Conservation (phyloP, 2,797 vertebrate species). For the Melanotaenia pygmaea region DNA sequence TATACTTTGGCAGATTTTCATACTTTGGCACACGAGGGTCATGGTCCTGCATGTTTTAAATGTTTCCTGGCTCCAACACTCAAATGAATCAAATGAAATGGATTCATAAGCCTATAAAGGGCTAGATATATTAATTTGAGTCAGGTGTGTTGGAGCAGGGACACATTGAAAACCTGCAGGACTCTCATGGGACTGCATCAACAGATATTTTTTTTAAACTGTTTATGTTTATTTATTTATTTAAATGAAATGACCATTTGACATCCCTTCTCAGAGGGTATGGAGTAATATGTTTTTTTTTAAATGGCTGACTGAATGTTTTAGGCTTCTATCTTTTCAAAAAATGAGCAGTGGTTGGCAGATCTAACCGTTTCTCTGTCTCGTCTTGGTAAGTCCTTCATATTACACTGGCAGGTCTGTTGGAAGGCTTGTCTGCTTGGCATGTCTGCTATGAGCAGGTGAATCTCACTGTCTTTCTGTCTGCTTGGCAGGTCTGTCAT, state of each 20-base stretch:
- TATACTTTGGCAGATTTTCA: too few species aligned
- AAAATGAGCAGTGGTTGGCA: constrained; percentile 42
- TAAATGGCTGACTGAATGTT: constrained; percentile 51
- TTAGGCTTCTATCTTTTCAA: constrained; percentile 17
- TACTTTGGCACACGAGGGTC: too few species aligned
- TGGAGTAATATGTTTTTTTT: constrained; percentile 38
- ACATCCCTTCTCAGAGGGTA: constrained; percentile 19
- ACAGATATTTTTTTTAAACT: background rate
- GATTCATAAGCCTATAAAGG: too few species aligned
- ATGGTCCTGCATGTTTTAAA: background rate
- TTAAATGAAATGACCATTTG: background rate
- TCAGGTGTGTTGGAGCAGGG: too few species aligned
- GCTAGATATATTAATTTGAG: too few species aligned
- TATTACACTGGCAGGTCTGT: constrained; percentile 56
- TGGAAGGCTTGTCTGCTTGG: constrained; percentile 58
- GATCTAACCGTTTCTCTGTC: constrained; percentile 39
- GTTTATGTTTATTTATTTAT: background rate
- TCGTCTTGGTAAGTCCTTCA: constrained; percentile 18
- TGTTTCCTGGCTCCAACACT: too few species aligned
- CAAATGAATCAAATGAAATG: too few species aligned
- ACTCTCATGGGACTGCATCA: too few species aligned
- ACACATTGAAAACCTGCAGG: background rate
- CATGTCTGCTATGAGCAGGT: constrained; percentile 62
- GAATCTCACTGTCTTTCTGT: constrained; percentile 64
- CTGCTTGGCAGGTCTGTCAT: constrained; percentile 56